phyloP scores from a whole-genome alignment of 92 coral and sea anemone species.

The Zoanthus sansibaricus region DNA sequence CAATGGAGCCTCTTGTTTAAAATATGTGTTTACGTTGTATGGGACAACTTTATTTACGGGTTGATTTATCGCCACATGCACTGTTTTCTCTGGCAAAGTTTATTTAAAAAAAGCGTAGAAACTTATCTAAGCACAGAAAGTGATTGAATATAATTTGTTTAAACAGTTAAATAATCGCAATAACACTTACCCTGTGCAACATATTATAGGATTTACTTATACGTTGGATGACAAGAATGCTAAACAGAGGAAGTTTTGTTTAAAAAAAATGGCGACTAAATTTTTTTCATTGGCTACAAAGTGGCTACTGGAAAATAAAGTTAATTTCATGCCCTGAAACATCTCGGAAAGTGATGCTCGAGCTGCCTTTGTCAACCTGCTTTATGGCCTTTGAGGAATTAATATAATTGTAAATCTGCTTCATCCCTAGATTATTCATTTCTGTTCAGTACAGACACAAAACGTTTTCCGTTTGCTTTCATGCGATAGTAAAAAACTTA shows the following conservation, averaged over 20 bases:
- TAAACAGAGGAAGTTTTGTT: neutral
- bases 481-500: neutral
- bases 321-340: neutral
- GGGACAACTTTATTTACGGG: no score
- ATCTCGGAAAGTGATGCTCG: slow-evolving; percentile 16
- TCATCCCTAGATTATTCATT: slow-evolving; percentile 41
- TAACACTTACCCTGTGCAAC: neutral
- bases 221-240: neutral
- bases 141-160: neutral
- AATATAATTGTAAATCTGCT: slow-evolving; percentile 40
- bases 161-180: slow-evolving; percentile 2
- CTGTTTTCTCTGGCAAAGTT: neutral
- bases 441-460: slow-evolving; percentile 38
- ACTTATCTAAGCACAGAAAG: neutral
- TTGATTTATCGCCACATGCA: neutral
- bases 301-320: no score
- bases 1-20: no score
- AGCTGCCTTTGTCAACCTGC: slow-evolving; percentile 48
- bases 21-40: no score
- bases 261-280: no score
- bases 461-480: slow-evolving; percentile 18
- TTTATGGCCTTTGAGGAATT: slow-evolving; percentile 47
- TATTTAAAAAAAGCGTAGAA: neutral
- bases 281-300: no score
- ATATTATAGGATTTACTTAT: slow-evolving; percentile 1